A percentile compares a stretch with the other conserved stretches of the same genome.
phyloP scores from a whole-genome alignment of 1,140 invertebrate genomes.

The Psix sp. region DNA sequence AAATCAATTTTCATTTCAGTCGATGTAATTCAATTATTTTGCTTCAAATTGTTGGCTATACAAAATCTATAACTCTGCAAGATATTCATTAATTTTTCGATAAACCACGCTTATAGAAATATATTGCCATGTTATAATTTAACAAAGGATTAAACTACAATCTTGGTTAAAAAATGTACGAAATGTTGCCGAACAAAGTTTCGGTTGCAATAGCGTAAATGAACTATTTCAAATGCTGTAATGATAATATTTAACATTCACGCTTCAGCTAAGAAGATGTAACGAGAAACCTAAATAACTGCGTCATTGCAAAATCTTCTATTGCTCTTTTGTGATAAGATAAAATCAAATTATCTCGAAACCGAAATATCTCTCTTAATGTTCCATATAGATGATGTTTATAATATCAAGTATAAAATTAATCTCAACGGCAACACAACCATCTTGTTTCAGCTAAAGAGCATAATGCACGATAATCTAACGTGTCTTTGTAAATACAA shows the following conservation, averaged over 20 bases:
- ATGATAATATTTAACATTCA: too few species aligned
- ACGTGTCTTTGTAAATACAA: slow-evolving; percentile 51
- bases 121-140: too few species aligned
- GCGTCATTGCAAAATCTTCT: too few species aligned
- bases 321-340: slow-evolving; percentile 22
- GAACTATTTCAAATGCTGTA: too few species aligned
- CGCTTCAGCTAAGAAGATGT: too few species aligned
- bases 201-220: too few species aligned
- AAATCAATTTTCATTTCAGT: slow-evolving; percentile 15
- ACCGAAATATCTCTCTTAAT: background rate
- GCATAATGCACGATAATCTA: slow-evolving; percentile 50
- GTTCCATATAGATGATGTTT: slow-evolving; percentile 4
- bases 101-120: too few species aligned
- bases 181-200: too few species aligned
- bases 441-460: slow-evolving; percentile 35
- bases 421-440: slow-evolving; percentile 24
- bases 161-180: too few species aligned
- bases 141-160: too few species aligned
- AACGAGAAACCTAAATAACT: too few species aligned
- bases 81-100: too few species aligned
- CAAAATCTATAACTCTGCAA: slow-evolving; percentile 4
- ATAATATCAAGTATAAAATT: slow-evolving; percentile 24
- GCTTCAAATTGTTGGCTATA: slow-evolving; percentile 11
- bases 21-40: slow-evolving; percentile 17
- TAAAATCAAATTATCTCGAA: slow-evolving; percentile 11